These are phyloP conservation scores for Liodrosophila aerea DNA, from an alignment of 2,888 invertebrate species.

Conservation along the genomic window DNA sequence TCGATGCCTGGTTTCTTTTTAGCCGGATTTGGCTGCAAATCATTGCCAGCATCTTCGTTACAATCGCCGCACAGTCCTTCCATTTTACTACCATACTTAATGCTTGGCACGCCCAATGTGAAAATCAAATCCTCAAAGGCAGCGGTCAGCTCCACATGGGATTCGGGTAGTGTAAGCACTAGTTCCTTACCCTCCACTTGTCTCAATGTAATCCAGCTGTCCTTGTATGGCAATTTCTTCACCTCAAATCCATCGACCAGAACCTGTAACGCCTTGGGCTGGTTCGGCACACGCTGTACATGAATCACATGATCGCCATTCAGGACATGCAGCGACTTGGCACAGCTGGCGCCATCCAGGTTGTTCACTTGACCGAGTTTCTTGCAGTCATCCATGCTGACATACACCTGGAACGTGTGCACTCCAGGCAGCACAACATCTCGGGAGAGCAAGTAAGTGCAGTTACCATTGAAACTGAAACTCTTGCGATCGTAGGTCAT, in stretches of 20 bases:
- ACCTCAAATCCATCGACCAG: conserved; percentile 80
- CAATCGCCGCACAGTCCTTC: conserved; percentile 93
- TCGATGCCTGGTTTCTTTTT: conserved; percentile 70
- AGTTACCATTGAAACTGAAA: conserved; percentile 91
- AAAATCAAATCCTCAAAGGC: conserved; percentile 83
- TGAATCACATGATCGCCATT: conserved; percentile 87
- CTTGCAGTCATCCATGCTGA: conserved; percentile 88
- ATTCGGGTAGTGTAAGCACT: conserved; percentile 85
- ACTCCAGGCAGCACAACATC: conserved; percentile 84
- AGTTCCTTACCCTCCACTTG: conserved; percentile 85
- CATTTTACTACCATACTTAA: conserved; percentile 87
- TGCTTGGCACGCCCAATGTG: conserved; percentile 87
- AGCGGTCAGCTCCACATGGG: conserved; percentile 87
- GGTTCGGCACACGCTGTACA: conserved; percentile 82
- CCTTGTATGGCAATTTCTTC: conserved; percentile 83
- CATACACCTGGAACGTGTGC: conserved; percentile 84
- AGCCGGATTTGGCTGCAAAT: conserved; percentile 84
- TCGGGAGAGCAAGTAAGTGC: conserved; percentile 91
- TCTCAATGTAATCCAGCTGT: conserved; percentile 85
- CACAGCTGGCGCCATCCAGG: conserved; percentile 84
- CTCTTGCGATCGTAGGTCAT: conserved; percentile 91
- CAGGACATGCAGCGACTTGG: conserved; percentile 87
- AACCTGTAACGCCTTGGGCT: conserved; percentile 75
- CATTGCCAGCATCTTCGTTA: conserved; percentile 85
- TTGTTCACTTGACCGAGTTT: conserved; percentile 79